phyloP scores from a whole-genome alignment of 2,888 invertebrate genomes.

The Neoaliturus tenellus region DNA sequence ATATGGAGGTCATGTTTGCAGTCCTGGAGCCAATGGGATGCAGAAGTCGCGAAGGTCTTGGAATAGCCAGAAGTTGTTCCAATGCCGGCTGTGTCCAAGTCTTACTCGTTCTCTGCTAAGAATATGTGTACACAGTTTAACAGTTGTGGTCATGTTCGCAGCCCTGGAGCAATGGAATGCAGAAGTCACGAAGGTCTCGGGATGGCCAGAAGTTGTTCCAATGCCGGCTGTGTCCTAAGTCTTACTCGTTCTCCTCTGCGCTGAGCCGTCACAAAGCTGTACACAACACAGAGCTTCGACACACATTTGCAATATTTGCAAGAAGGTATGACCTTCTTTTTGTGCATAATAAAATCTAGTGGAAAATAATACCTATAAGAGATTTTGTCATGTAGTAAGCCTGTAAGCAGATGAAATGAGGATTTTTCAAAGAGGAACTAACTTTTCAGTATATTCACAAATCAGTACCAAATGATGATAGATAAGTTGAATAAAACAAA shows the following conservation, averaged over 20 bases:
- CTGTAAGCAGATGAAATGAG: too few species aligned
- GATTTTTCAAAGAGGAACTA: too few species aligned
- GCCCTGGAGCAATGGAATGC: background rate
- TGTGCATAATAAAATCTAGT: too few species aligned
- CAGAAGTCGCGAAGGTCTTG: slow-evolving; percentile 63
- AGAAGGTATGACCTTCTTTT: slow-evolving; percentile 60
- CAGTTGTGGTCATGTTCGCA: background rate
- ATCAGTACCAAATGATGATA: too few species aligned
- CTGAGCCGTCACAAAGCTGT: slow-evolving; percentile 66
- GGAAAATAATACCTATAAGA: too few species aligned
- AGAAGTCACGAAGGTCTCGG: slow-evolving; percentile 63
- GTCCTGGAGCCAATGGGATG: background rate
- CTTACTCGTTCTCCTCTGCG: slow-evolving; percentile 66
- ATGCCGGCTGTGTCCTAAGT: slow-evolving; percentile 65
- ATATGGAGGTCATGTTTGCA: background rate
- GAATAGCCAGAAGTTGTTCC: slow-evolving; percentile 64
- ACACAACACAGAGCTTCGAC: slow-evolving; percentile 64
- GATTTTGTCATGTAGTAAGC: too few species aligned
- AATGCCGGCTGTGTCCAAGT: slow-evolving; percentile 65
- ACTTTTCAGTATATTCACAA: too few species aligned
- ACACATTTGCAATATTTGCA: slow-evolving; percentile 65
- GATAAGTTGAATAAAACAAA: too few species aligned
- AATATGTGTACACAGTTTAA: too few species aligned
- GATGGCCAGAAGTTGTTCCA: slow-evolving; percentile 65
- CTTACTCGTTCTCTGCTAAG: slow-evolving; percentile 66